These are phyloP conservation scores for Gonioctena quinquepunctata DNA, from an alignment of 1,140 invertebrate species.

Conservation along the genomic window DNA sequence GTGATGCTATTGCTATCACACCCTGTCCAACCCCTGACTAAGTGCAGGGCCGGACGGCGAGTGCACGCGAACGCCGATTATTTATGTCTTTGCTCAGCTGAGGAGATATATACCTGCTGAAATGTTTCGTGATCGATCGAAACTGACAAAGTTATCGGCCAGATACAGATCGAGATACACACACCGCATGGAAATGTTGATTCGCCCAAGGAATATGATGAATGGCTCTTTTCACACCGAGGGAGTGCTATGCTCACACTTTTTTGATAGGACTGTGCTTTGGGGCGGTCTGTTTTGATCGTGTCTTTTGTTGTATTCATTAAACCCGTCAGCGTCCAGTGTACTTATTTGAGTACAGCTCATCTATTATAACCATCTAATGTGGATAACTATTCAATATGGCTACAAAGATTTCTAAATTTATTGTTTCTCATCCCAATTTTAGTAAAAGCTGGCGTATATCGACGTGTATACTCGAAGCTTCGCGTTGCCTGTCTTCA, in stretches of 20 bases:
- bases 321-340: too few species aligned
- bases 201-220: neutral
- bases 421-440: too few species aligned
- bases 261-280: neutral
- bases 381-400: too few species aligned
- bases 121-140: conserved; percentile 5
- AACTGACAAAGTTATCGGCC: conserved; percentile 2
- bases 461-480: too few species aligned
- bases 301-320: too few species aligned
- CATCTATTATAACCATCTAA: too few species aligned
- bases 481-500: too few species aligned
- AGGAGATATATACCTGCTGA: conserved; percentile 7
- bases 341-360: too few species aligned
- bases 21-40: conserved; percentile 43
- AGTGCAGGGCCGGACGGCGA: conserved; percentile 37
- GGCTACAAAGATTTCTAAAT: too few species aligned
- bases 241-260: neutral
- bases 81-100: conserved; percentile 30
- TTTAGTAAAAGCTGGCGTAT: too few species aligned
- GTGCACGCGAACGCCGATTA: conserved; percentile 30
- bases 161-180: neutral
- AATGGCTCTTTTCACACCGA: neutral
- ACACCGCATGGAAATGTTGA: neutral
- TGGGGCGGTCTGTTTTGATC: too few species aligned
- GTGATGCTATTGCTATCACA: conserved; percentile 35